These are phyloP conservation scores for Notospermus geniculatus DNA, from an alignment of 1,140 invertebrate genomes.

Conservation along the genomic window DNA sequence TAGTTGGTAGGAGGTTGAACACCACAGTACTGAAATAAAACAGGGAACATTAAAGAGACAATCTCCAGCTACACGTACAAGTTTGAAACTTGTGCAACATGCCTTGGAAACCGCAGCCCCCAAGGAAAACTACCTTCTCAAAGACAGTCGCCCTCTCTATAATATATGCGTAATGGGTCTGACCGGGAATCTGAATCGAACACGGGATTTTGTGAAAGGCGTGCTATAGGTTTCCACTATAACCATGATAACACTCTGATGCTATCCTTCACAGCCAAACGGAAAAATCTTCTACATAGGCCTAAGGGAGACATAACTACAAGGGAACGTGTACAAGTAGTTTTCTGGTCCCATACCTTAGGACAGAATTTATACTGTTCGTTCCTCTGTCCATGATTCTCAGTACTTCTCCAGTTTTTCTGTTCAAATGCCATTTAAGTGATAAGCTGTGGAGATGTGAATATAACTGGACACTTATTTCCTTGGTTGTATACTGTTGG, in stretches of 20 bases:
- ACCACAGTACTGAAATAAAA: constrained; percentile 56
- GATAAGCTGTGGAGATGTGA: constrained; percentile 75
- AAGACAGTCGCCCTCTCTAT: too few relatives aligned
- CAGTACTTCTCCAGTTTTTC: constrained; percentile 94
- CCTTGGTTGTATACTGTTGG: constrained; percentile 90
- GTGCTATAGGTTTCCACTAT: too few relatives aligned
- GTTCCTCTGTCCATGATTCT: constrained; percentile 93
- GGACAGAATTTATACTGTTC: constrained; percentile 87
- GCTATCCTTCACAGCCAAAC: too few relatives aligned
- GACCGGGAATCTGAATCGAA: too few relatives aligned
- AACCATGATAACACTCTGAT: too few relatives aligned
- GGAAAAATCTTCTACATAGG: too few relatives aligned
- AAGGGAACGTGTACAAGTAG: neutral
- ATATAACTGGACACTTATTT: constrained; percentile 82
- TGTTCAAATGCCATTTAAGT: constrained; percentile 77
- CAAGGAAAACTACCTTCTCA: too few relatives aligned
- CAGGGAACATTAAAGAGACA: neutral
- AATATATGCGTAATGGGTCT: too few relatives aligned
- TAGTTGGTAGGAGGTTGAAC: constrained; percentile 79
- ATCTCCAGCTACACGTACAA: neutral
- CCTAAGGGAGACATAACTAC: constrained; percentile 15
- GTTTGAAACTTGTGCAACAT: too few relatives aligned
- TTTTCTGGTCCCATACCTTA: constrained; percentile 73
- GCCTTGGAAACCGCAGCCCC: too few relatives aligned
- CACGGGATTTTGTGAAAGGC: too few relatives aligned